phyloP scores from a whole-genome alignment of 2,113 vertebrate species.

The Dicaeum eximium region DNA sequence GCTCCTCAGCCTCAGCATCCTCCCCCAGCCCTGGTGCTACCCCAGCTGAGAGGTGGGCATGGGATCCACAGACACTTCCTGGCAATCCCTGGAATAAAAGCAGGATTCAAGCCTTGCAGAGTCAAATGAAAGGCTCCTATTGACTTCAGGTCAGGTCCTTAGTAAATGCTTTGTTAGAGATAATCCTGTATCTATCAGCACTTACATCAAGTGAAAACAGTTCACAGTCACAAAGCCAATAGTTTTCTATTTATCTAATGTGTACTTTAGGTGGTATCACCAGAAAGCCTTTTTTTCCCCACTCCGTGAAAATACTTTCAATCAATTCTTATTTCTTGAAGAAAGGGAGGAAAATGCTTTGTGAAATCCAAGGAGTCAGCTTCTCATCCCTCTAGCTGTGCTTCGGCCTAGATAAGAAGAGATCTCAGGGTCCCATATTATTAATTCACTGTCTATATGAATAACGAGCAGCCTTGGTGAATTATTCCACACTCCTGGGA shows the following conservation, averaged over 20 bases:
- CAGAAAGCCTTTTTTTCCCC: neutral
- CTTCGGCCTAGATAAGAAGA: constrained; percentile 79
- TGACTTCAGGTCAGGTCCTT: constrained; percentile 43
- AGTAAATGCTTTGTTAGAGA: constrained; percentile 57
- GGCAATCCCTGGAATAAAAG: neutral
- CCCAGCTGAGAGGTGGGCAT: neutral
- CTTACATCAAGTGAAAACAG: constrained; percentile 50
- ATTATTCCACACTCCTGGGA: constrained; percentile 81
- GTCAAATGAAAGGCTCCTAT: neutral
- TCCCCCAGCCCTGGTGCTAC: neutral
- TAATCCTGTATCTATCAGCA: constrained; percentile 51
- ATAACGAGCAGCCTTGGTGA: constrained; percentile 76
- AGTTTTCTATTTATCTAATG: constrained; percentile 67
- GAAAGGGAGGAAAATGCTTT: constrained; percentile 58
- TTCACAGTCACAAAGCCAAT: constrained; percentile 53
- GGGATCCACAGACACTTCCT: neutral
- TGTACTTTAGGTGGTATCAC: constrained; percentile 58
- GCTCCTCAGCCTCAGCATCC: neutral
- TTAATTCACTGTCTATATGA: constrained; percentile 89
- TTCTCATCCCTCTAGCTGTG: constrained; percentile 72
- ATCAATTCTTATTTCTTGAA: constrained; percentile 72
- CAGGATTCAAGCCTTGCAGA: neutral
- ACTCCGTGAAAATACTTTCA: constrained; percentile 52
- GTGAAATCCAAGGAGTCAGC: constrained; percentile 79
- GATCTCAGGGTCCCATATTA: constrained; percentile 79